A percentile compares a stretch with the other conserved stretches of the same genome.
These are phyloP conservation scores for Pteropus rufus DNA, from an alignment of 2,797 vertebrate genomes.

Conservation along the genomic window DNA sequence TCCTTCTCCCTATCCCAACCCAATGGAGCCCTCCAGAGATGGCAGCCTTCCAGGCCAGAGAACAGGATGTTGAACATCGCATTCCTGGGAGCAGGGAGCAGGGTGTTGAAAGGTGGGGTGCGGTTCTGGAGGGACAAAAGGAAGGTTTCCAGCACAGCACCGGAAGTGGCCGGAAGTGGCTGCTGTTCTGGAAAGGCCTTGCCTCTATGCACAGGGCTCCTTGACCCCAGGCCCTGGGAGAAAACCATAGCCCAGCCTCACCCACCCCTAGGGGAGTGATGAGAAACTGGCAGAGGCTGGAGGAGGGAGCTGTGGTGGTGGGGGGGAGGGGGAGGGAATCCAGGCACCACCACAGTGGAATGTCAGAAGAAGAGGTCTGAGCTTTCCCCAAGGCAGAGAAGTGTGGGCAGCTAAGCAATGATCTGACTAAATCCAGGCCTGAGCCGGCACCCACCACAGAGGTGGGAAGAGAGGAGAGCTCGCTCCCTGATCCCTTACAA, in stretches of 20 bases:
- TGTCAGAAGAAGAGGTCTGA: neutral
- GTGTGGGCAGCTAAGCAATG: neutral
- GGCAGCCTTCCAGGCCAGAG: neutral
- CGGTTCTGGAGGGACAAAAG: rapidly evolving
- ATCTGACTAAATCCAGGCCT: neutral
- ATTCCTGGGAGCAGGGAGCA: too few species aligned
- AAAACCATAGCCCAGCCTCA: neutral
- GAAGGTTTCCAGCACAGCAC: neutral
- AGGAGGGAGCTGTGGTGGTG: neutral
- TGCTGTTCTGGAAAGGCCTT: neutral
- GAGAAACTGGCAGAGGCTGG: neutral
- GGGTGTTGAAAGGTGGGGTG: neutral
- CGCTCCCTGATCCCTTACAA: neutral
- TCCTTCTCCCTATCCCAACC: neutral
- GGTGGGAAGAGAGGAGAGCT: neutral
- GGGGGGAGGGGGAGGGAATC: rapidly evolving
- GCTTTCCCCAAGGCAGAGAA: neutral
- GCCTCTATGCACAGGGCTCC: neutral
- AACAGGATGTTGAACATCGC: neutral
- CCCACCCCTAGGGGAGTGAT: rapidly evolving
- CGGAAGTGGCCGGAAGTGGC: neutral
- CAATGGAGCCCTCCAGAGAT: neutral
- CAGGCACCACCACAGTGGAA: neutral
- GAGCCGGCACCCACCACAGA: rapidly evolving
- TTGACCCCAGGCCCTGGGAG: neutral